phyloP scores from a whole-genome alignment of 53 echinoderm and acorn worm genomes.

The Zoroaster sp. region DNA sequence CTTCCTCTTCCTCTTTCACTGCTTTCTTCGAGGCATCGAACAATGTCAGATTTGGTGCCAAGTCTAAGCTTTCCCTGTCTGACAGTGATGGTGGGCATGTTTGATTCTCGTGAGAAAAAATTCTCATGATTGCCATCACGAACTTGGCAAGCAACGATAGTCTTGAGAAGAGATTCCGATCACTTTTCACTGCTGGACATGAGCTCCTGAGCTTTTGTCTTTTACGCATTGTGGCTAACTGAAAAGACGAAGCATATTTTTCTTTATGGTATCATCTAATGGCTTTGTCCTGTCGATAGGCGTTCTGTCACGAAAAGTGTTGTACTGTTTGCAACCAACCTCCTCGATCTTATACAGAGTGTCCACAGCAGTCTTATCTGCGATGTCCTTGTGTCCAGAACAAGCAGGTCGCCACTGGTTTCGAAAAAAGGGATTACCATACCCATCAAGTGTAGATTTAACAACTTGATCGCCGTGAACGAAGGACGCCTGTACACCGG shows the following conservation, averaged over 20 bases:
- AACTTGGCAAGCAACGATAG: slow-evolving; percentile 39
- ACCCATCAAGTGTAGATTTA: too few species aligned
- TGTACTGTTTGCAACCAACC: neutral
- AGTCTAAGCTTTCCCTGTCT: neutral
- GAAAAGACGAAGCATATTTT: too few species aligned
- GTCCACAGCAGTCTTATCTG: neutral
- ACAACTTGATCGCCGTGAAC: neutral
- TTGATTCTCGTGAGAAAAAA: slow-evolving; percentile 61
- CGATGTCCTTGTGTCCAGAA: neutral
- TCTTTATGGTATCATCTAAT: neutral
- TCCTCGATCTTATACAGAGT: neutral
- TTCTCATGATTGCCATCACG: slow-evolving; percentile 35
- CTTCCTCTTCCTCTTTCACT: neutral
- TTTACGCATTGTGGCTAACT: neutral
- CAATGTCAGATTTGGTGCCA: slow-evolving; percentile 47
- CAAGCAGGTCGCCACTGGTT: neutral
- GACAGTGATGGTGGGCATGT: slow-evolving; percentile 48
- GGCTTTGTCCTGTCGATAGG: neutral
- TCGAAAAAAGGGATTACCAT: neutral
- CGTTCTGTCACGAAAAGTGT: neutral
- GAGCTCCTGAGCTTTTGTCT: slow-evolving; percentile 17
- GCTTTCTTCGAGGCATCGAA: slow-evolving; percentile 38
- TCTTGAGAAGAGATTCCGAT: slow-evolving; percentile 48
- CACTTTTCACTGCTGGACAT: slow-evolving; percentile 22
- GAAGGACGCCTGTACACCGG: neutral